Evolutionary conservation across 2,797 vertebrate genomes (phyloP).

Genomic region (Paramormyrops hopkinsi): DNA sequence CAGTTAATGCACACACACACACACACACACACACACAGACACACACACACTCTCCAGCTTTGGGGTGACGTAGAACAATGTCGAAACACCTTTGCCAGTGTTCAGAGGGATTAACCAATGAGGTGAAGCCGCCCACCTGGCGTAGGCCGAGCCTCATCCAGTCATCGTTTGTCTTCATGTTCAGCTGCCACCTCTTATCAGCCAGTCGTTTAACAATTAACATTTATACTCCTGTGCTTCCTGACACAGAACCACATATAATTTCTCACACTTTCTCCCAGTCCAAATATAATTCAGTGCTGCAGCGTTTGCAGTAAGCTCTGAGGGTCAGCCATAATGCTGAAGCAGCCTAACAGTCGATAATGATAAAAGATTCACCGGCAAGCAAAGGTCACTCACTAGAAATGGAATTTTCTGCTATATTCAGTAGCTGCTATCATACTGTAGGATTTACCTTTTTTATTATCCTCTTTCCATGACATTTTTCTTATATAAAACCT

Average conservation of each 20-base stretch:
- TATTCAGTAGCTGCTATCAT: not conserved
- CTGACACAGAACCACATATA: not conserved
- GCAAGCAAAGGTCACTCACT: not conserved
- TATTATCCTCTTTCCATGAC: not conserved
- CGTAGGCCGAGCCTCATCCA: not conserved
- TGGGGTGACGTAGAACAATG: not conserved
- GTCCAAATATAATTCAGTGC: not conserved
- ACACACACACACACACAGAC: not conserved
- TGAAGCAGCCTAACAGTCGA: not conserved
- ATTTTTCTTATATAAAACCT: not conserved
- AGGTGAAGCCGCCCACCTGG: not conserved
- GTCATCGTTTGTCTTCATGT: not conserved
- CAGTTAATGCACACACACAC: not conserved
- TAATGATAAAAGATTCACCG: conserved; percentile 16
- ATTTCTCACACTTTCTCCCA: not conserved
- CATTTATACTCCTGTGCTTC: not conserved
- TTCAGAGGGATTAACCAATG: not conserved
- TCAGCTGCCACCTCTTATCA: not conserved
- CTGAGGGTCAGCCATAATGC: not conserved
- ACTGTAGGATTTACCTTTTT: not conserved
- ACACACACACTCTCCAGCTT: not conserved
- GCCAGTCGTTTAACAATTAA: not conserved
- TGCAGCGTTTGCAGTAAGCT: not conserved
- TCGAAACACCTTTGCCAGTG: not conserved
- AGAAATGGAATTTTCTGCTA: conserved; percentile 13